Evolutionary conservation across 2,888 invertebrate species (phyloP).

Genomic region (Acanthopleura granulata): DNA sequence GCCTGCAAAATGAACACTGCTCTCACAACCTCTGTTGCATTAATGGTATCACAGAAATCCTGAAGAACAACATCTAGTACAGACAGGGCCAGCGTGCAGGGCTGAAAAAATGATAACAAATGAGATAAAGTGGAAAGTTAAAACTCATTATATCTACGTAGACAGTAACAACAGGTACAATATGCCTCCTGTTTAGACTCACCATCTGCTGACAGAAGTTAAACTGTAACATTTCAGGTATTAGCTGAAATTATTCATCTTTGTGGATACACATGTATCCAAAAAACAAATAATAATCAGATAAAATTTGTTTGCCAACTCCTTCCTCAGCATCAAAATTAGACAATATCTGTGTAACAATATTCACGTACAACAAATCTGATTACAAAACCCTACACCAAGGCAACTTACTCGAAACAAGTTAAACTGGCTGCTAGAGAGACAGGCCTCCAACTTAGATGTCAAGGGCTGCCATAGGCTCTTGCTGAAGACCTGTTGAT

Average conservation of each 20-base stretch:
- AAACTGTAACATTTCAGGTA: too few species aligned
- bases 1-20: slow-evolving; percentile 46
- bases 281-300: too few species aligned
- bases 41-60: slow-evolving; percentile 22
- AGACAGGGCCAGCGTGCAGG: slow-evolving; percentile 47
- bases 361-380: neutral
- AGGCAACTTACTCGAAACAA: neutral
- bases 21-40: neutral
- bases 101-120: slow-evolving; percentile 31
- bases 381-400: neutral
- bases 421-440: neutral
- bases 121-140: too few species aligned
- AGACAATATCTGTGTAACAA: neutral
- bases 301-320: too few species aligned
- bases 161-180: too few species aligned
- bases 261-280: too few species aligned
- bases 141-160: too few species aligned
- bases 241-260: too few species aligned
- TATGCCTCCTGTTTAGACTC: too few species aligned
- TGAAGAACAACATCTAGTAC: slow-evolving; percentile 39
- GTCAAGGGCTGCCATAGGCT: slow-evolving; percentile 12
- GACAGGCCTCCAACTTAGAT: neutral
- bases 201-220: too few species aligned
- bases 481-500: neutral
- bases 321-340: too few species aligned